phyloP scores from a whole-genome alignment of 2,888 invertebrate species.

The Epinotia brunnichana region DNA sequence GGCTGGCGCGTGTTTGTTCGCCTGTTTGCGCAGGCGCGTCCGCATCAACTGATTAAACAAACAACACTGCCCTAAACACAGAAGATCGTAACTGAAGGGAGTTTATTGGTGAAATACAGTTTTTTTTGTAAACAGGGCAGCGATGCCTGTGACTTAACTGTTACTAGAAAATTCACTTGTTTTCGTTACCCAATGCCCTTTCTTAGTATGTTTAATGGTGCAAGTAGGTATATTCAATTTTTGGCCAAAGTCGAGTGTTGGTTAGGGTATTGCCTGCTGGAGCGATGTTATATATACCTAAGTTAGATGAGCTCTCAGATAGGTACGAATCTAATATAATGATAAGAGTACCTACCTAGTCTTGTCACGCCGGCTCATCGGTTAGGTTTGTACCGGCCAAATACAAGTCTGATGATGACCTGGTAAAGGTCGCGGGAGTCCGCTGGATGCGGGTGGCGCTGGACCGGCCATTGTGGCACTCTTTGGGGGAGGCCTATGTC shows the following conservation, averaged over 20 bases:
- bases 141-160: not conserved
- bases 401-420: too few species aligned
- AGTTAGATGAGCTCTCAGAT: not conserved
- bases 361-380: too few species aligned
- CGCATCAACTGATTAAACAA: slow-evolving; percentile 51
- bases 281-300: not conserved
- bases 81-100: slow-evolving; percentile 1
- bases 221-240: not conserved
- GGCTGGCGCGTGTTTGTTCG: slow-evolving; percentile 42
- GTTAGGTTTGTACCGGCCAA: too few species aligned
- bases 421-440: too few species aligned
- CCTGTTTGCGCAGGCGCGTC: slow-evolving; percentile 48
- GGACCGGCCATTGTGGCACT: too few species aligned
- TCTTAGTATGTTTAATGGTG: not conserved
- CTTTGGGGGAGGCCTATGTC: too few species aligned
- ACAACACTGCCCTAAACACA: slow-evolving; percentile 43
- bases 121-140: not conserved
- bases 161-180: slow-evolving; percentile 4
- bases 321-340: not conserved
- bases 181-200: not conserved
- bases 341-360: too few species aligned
- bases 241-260: not conserved
- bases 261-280: not conserved
- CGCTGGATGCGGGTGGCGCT: too few species aligned
- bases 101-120: not conserved